Conservation (phyloP, 2,113 vertebrate species). For the Falco punctatus region DNA sequence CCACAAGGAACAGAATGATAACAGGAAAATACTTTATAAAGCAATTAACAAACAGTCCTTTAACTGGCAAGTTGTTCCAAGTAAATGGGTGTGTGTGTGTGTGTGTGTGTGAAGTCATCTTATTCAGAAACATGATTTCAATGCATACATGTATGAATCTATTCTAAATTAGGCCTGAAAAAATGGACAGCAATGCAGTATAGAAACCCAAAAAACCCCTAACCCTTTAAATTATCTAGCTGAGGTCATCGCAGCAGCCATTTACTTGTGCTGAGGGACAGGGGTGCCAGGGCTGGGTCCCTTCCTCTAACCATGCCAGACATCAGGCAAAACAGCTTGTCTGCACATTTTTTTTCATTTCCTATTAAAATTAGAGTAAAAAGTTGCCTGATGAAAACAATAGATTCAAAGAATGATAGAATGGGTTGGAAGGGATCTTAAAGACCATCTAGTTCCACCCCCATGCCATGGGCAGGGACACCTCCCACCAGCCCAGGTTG, state of each 20-base stretch:
- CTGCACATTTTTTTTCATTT: background rate
- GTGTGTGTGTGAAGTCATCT: background rate
- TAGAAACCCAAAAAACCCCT: background rate
- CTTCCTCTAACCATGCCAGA: background rate
- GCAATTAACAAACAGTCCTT: constrained; percentile 3
- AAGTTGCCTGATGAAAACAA: background rate
- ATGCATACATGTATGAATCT: background rate
- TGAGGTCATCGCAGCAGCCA: background rate
- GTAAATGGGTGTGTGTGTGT: background rate
- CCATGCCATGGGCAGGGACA: too few relatives aligned
- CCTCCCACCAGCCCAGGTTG: too few relatives aligned
- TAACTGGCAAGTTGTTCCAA: background rate
- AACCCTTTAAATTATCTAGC: background rate
- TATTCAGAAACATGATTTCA: background rate
- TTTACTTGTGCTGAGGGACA: background rate
- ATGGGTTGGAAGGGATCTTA: too few relatives aligned
- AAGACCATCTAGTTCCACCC: too few relatives aligned
- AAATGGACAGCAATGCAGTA: background rate
- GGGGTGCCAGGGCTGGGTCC: accelerated
- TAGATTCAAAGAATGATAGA: too few relatives aligned
- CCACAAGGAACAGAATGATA: background rate
- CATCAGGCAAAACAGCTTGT: background rate
- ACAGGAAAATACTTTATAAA: constrained; percentile 16
- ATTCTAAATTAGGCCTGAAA: background rate
- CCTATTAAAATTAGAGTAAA: background rate